These are phyloP conservation scores for Rhinolophus sinicus DNA, from an alignment of 2,113 vertebrate genomes.

Conservation along the genomic window DNA sequence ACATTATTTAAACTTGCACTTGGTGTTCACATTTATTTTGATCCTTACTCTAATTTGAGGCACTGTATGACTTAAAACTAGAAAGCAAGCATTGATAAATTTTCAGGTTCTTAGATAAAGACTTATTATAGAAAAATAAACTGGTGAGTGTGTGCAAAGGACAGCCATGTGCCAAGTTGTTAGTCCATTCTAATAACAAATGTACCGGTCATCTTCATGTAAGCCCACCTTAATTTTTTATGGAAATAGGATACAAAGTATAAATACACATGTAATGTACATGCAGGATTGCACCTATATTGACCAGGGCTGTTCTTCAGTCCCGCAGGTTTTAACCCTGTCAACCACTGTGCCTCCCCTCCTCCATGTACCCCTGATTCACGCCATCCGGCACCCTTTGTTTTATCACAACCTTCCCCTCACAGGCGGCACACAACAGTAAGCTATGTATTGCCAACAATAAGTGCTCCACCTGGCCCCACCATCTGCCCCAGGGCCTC, in stretches of 20 bases:
- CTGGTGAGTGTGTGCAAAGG: not conserved
- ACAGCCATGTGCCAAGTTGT: not conserved
- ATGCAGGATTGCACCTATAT: not conserved
- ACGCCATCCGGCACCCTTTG: not conserved
- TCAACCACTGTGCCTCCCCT: not conserved
- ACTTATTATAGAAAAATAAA: not conserved
- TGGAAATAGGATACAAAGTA: not conserved
- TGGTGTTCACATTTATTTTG: not conserved
- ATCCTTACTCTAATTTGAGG: not conserved
- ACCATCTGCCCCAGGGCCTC: not conserved
- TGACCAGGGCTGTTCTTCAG: not conserved
- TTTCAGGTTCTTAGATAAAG: not conserved
- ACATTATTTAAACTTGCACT: constrained; percentile 1
- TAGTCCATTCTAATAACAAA: not conserved
- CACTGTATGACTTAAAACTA: not conserved
- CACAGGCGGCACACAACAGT: no score
- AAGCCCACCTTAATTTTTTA: not conserved
- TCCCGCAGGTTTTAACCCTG: not conserved
- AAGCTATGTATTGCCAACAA: not conserved
- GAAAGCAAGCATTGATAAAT: not conserved
- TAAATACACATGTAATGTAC: no score
- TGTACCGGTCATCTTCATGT: not conserved
- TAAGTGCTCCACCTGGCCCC: not conserved
- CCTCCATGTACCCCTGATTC: fast-evolving
- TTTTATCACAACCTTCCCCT: not conserved